Conservation (phyloP, 1,140 invertebrate genomes). For the Laupala kohalensis region DNA sequence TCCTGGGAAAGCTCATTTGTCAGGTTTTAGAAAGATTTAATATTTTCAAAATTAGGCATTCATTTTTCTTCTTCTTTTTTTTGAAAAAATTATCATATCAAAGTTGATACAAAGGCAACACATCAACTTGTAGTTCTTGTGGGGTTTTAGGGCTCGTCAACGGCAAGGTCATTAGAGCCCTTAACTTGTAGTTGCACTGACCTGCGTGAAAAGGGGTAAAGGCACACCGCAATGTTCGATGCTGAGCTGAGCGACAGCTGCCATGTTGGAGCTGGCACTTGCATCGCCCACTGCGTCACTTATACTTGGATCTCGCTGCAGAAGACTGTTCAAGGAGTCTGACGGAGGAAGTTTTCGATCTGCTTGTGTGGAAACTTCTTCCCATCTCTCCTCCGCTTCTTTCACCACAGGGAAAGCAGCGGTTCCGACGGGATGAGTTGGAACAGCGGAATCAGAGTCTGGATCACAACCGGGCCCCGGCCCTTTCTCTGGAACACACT, state of each 20-base stretch:
- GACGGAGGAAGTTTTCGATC: constrained; percentile 11
- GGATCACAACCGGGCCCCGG: neutral
- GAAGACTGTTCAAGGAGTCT: constrained; percentile 17
- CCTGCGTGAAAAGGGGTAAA: constrained; percentile 74
- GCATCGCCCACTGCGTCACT: constrained; percentile 41
- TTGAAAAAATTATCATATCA: too few relatives aligned
- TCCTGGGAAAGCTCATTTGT: too few relatives aligned
- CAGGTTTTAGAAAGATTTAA: too few relatives aligned
- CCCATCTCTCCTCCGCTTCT: constrained; percentile 5
- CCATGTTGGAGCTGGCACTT: constrained; percentile 34
- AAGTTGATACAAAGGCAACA: too few relatives aligned
- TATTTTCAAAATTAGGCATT: too few relatives aligned
- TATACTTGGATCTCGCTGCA: constrained; percentile 44
- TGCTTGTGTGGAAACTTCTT: constrained; percentile 5
- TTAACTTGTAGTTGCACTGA: too few relatives aligned
- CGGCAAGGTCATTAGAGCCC: too few relatives aligned
- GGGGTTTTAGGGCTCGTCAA: too few relatives aligned
- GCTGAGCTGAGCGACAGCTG: constrained; percentile 31
- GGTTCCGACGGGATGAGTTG: too few relatives aligned
- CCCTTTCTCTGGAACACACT: neutral
- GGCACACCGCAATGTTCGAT: constrained; percentile 71
- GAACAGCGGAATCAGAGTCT: neutral
- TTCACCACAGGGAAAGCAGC: neutral
- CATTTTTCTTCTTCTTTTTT: too few relatives aligned
- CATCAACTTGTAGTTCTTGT: too few relatives aligned